Base-by-base conservation (phyloP, 2,888 invertebrate genomes). In the Atrina japonica region DNA sequence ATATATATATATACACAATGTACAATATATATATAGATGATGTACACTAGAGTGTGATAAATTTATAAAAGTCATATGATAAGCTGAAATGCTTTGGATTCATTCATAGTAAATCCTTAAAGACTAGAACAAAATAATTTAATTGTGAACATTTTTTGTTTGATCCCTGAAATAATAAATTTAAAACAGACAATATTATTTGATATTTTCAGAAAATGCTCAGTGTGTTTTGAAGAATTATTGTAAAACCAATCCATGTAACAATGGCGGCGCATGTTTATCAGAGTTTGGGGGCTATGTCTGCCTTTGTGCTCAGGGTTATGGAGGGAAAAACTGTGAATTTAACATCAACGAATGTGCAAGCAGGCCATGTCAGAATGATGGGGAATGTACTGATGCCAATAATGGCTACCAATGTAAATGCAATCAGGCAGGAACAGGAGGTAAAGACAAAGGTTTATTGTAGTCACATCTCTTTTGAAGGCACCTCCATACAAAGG, bases 221-320 rank as follows among this genome's bases (percentile, higher is more conserved):
- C 35, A 41, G 18, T 67, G 67, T 67, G 27, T 52, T 16, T 9
- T 73, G 21, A 43, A 59, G 16, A 66, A 77, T 47, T 55, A 71
- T 18, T 81, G 81, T 66, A 50, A 23, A 6, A 11, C 59, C 1
- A 69, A 45, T 14, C 63, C 71, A 0, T 83, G 85, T 75, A 11
- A 25, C 11, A 77, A 81, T 61, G 75, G 72, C 0, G 83, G 76
- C 21, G 69, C 68, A 5, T 85, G 85, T 69, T 55, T 74, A 3
- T 67, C 75, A 0, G 75, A 77, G 58, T 76, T 70, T 25, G 63
- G 56, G 7, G 78, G 79, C 1, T 76, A 73, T 61, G 63, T 76
- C 40, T 84, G 84, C 71, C 47, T 29, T 11, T 83, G 82, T 68
- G 59, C 60, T 0, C 43, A 58, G 0, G 82, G 82, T 3, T 82